Percentiles rank a stretch among this genome's conserved stretches.
These are phyloP conservation scores for Augochlorella aurata DNA, from an alignment of 2,888 invertebrate genomes.

Conservation along the genomic window DNA sequence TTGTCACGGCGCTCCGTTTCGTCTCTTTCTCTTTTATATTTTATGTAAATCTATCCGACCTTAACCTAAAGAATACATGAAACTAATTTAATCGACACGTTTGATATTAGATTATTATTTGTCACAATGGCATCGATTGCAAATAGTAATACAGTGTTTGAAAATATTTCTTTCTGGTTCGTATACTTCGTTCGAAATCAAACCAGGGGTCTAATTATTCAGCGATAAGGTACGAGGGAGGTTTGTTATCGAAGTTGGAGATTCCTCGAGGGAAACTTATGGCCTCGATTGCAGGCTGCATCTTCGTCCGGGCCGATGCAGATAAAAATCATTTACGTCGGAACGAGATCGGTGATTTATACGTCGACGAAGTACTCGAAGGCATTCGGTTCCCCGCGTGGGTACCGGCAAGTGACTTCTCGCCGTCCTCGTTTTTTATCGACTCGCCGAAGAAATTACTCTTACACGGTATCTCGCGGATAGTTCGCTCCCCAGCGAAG, in stretches of 20 bases:
- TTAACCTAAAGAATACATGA: too few relatives aligned
- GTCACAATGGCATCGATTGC: too few relatives aligned
- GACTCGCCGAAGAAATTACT: conserved; percentile 62
- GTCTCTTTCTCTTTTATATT: not conserved
- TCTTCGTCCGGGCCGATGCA: not conserved
- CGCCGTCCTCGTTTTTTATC: conserved; percentile 47
- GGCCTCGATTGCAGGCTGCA: not conserved
- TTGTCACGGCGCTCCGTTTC: not conserved
- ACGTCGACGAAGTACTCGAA: conserved; percentile 1
- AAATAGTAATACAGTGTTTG: too few relatives aligned
- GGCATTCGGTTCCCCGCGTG: not conserved
- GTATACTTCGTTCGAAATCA: too few relatives aligned
- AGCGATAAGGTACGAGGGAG: not conserved
- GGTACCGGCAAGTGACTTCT: conserved; percentile 4
- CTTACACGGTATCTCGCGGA: conserved; percentile 61
- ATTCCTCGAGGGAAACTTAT: not conserved
- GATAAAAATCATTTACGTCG: conserved; percentile 10
- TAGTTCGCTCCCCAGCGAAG: conserved; percentile 49
- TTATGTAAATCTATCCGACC: not conserved
- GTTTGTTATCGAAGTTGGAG: not conserved
- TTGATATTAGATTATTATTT: too few relatives aligned
- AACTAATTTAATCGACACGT: too few relatives aligned
- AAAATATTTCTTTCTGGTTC: too few relatives aligned
- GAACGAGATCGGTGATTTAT: conserved; percentile 36
- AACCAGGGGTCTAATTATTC: not conserved